Conservation (phyloP, 1,140 invertebrate species). For the Babylonia areolata region DNA sequence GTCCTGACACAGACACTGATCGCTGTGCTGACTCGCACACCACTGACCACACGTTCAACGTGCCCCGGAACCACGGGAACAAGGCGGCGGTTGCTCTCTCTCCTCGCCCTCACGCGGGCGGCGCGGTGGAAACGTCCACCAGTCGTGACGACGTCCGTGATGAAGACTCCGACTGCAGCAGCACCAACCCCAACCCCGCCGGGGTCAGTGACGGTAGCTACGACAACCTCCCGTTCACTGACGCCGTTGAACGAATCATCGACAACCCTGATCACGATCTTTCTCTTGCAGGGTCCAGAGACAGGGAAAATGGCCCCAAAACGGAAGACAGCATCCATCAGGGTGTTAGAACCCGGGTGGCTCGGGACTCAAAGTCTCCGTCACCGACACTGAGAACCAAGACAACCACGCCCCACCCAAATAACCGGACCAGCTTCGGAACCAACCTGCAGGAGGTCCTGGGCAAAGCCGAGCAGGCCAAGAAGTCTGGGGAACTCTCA, state of each 20-base stretch:
- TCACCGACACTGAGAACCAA: not conserved
- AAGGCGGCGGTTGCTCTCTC: too few relatives aligned
- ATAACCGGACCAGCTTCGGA: not conserved
- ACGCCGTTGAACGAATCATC: not conserved
- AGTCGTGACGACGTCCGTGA: not conserved
- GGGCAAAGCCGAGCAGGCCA: not conserved
- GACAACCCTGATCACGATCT: not conserved
- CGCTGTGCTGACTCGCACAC: too few relatives aligned
- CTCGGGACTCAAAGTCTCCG: not conserved
- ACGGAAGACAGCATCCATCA: not conserved
- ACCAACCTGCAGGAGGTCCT: not conserved
- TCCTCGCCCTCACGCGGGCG: too few relatives aligned
- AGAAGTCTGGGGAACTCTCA: not conserved
- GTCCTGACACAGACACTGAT: too few relatives aligned
- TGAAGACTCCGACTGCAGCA: not conserved
- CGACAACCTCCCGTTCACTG: not conserved
- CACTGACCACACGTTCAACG: too few relatives aligned
- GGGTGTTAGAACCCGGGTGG: not conserved
- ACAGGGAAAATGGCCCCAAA: not conserved
- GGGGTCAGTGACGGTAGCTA: slow-evolving; percentile 1
- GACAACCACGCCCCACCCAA: not conserved
- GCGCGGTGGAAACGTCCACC: too few relatives aligned
- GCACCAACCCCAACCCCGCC: not conserved
- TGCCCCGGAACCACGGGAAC: too few relatives aligned
- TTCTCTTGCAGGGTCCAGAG: not conserved